These are phyloP conservation scores for Heliconius ethilla DNA, from an alignment of 2,888 invertebrate genomes.

Conservation along the genomic window DNA sequence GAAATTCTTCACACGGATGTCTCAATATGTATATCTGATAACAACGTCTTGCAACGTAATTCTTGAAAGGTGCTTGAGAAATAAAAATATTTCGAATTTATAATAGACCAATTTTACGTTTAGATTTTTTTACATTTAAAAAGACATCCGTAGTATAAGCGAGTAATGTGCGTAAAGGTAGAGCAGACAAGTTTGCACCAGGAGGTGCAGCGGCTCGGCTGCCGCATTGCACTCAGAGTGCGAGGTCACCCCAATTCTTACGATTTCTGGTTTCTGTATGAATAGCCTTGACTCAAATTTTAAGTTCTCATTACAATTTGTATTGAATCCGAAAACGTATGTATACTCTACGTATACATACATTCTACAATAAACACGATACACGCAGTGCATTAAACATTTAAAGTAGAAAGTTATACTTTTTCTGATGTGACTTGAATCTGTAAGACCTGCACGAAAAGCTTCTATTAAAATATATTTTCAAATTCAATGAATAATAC, in stretches of 20 bases:
- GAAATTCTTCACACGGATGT: constrained; percentile 42
- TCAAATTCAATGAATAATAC: constrained; percentile 30
- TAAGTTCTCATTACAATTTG: constrained; percentile 71
- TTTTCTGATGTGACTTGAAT: constrained; percentile 70
- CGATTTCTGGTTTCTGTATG: constrained; percentile 68
- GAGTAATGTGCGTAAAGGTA: constrained; percentile 27
- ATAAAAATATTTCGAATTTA: constrained; percentile 17
- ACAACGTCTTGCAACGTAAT: constrained; percentile 27
- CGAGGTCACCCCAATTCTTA: constrained; percentile 67
- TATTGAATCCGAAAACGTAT: constrained; percentile 46
- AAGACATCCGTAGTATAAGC: background rate
- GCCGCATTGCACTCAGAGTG: constrained; percentile 62
- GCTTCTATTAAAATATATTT: constrained; percentile 30
- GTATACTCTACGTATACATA: background rate
- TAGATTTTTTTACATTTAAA: background rate
- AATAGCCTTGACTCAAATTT: constrained; percentile 67
- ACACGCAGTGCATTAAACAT: constrained; percentile 51
- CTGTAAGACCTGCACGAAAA: constrained; percentile 20
- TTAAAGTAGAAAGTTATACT: constrained; percentile 71
- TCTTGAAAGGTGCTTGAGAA: constrained; percentile 28
- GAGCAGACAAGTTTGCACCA: constrained; percentile 28
- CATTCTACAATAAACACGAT: background rate
- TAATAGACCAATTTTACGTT: background rate
- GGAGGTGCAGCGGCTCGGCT: constrained; percentile 41
- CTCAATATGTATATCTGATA: constrained; percentile 40